Conservation (phyloP, 1,140 invertebrate genomes). For the Sycophaga agraensis region DNA sequence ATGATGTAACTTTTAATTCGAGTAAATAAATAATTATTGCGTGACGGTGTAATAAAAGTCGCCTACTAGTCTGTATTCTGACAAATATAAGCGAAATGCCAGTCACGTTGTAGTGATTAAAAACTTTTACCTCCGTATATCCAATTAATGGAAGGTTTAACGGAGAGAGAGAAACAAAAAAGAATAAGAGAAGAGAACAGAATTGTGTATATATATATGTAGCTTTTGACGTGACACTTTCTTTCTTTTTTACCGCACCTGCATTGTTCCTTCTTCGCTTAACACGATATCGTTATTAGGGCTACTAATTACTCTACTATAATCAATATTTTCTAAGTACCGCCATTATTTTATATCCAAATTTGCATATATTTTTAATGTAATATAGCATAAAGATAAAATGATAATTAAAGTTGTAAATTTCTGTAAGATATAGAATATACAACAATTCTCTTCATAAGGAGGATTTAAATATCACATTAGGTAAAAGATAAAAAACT, state of each 20-base stretch:
- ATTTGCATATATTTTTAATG: no score
- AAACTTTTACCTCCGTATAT: constrained; percentile 21
- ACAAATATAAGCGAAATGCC: constrained; percentile 12
- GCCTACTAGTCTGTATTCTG: no score
- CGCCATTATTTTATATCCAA: no score
- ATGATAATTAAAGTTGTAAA: no score
- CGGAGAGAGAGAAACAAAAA: not conserved
- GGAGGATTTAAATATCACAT: no score
- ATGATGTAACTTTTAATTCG: constrained; percentile 22
- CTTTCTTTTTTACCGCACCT: not conserved
- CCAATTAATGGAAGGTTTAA: constrained; percentile 10
- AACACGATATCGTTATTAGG: constrained; percentile 15
- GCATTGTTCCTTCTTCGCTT: not conserved
- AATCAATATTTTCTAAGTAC: constrained; percentile 22
- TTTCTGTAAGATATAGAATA: no score
- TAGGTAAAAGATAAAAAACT: no score
- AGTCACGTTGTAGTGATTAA: constrained; percentile 25
- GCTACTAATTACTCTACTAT: constrained; percentile 7
- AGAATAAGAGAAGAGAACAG: no score
- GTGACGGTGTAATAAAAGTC: constrained; percentile 16
- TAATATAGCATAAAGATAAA: no score
- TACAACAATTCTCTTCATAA: no score
- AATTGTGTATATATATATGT: not conserved
- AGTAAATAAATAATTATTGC: constrained; percentile 20
- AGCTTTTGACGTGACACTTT: not conserved